These are phyloP conservation scores for Cyclopterus lumpus DNA, from an alignment of 2,797 vertebrate species.

Conservation along the genomic window DNA sequence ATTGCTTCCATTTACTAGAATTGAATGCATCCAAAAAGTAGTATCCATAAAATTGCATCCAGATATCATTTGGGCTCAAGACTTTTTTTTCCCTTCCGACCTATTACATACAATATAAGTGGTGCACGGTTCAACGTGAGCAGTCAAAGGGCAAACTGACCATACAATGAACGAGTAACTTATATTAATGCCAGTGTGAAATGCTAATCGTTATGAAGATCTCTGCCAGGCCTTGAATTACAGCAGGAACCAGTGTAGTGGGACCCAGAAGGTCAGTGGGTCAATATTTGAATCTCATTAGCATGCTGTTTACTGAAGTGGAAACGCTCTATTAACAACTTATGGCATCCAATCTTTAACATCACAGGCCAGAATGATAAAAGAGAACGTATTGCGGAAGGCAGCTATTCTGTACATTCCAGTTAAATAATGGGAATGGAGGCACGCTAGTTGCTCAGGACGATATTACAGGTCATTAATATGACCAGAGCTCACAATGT, in stretches of 20 bases:
- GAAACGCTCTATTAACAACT: constrained; percentile 17
- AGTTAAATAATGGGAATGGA: constrained; percentile 15
- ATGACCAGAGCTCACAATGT: neutral
- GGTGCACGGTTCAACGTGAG: neutral
- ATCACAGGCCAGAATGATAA: constrained; percentile 1
- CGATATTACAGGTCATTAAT: neutral
- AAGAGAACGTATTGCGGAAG: neutral
- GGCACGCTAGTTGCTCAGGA: neutral
- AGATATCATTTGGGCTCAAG: neutral
- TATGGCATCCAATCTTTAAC: constrained; percentile 19
- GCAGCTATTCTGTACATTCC: neutral
- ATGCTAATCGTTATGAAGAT: constrained; percentile 38
- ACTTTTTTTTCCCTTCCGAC: neutral
- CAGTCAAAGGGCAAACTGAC: constrained; percentile 9
- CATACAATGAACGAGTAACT: constrained; percentile 27
- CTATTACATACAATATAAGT: neutral
- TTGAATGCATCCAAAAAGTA: neutral
- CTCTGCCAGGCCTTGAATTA: constrained; percentile 45
- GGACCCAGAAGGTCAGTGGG: constrained; percentile 48
- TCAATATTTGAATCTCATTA: constrained; percentile 60
- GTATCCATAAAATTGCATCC: neutral
- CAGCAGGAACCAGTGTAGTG: constrained; percentile 14
- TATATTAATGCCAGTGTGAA: constrained; percentile 41
- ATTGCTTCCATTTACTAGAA: neutral
- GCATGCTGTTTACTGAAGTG: constrained; percentile 30